These are phyloP conservation scores for Platichthys stellatus DNA, from an alignment of 2,113 vertebrate species.

Conservation along the genomic window DNA sequence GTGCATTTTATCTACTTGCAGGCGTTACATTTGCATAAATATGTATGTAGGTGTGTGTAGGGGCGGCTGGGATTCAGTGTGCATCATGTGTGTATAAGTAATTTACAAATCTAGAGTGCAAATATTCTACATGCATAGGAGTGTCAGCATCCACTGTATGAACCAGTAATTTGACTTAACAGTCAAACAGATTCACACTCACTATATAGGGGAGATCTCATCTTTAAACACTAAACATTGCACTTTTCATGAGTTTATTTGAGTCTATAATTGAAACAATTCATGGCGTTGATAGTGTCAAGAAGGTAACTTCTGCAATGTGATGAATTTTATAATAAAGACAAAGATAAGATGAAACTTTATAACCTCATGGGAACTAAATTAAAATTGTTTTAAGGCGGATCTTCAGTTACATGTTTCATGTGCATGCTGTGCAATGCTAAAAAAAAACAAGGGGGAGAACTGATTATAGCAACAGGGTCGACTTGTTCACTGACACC, in stretches of 20 bases:
- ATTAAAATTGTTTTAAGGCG: background rate
- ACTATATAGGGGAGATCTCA: too few species aligned
- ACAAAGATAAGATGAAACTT: too few species aligned
- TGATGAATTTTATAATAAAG: too few species aligned
- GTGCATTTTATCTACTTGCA: background rate
- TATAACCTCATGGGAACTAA: background rate
- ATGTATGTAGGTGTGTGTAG: constrained; percentile 4
- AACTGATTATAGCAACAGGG: background rate
- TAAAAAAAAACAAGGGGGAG: background rate
- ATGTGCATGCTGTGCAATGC: background rate
- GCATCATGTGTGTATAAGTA: background rate
- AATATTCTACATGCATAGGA: background rate
- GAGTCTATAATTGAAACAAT: background rate
- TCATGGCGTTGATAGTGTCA: background rate
- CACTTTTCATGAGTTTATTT: background rate
- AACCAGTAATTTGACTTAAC: background rate
- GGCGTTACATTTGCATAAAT: constrained; percentile 2
- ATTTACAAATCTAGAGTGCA: background rate
- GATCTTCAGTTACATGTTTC: background rate
- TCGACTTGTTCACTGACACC: background rate
- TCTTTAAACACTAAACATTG: background rate
- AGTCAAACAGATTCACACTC: background rate
- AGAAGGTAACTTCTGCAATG: too few species aligned
- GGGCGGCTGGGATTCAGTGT: background rate
- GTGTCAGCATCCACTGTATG: background rate